phyloP scores from a whole-genome alignment of 2,113 vertebrate genomes.

The Miniopterus natalensis region DNA sequence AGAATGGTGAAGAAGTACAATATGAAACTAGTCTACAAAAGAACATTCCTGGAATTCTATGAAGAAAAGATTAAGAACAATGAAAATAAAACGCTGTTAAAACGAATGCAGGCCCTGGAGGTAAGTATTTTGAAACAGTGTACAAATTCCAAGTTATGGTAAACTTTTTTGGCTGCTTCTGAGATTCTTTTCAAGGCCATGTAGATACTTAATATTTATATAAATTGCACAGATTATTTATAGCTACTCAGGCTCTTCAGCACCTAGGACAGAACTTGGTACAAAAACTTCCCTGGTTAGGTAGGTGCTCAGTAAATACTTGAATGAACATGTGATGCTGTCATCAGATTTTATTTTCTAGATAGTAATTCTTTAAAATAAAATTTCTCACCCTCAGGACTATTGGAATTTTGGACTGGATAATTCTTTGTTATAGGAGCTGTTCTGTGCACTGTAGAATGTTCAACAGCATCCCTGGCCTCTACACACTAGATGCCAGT shows the following conservation, averaged over 20 bases:
- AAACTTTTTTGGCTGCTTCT: slow-evolving; percentile 1
- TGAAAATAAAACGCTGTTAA: slow-evolving; percentile 92
- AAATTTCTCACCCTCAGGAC: neutral
- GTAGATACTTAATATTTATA: neutral
- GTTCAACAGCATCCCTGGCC: neutral
- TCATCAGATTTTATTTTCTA: slow-evolving; percentile 14
- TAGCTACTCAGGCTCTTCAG: neutral
- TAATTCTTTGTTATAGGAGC: neutral
- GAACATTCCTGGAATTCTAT: slow-evolving; percentile 95
- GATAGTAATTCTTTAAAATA: neutral
- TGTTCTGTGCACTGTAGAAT: neutral
- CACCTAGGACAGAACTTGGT: neutral
- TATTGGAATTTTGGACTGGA: neutral
- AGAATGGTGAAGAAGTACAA: slow-evolving; percentile 97
- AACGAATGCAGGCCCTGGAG: slow-evolving; percentile 96
- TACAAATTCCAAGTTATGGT: neutral
- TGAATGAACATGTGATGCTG: neutral
- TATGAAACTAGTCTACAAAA: slow-evolving; percentile 95
- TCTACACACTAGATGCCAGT: neutral
- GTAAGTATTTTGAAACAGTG: slow-evolving; percentile 83
- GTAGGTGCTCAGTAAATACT: neutral
- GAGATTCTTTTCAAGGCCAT: neutral
- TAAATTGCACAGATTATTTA: neutral
- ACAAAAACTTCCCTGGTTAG: neutral
- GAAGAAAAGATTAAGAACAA: slow-evolving; percentile 94